Base-by-base conservation (phyloP, 1,140 invertebrate genomes). In the Neodiprion virginianus region DNA sequence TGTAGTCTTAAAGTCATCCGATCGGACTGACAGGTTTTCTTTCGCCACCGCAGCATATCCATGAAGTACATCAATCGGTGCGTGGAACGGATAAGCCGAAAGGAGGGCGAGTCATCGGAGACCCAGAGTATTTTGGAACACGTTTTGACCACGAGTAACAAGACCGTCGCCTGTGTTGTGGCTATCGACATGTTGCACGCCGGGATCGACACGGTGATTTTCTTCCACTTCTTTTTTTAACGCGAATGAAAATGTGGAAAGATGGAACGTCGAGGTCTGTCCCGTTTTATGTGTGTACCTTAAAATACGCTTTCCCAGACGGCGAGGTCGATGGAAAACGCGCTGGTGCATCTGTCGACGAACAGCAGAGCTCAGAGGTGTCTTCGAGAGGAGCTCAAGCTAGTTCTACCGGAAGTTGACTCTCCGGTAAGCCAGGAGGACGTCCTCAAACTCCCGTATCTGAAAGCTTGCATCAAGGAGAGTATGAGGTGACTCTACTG, bases 101-200 rank as follows among this genome's bases (percentile, higher is more conserved):
- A 75, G 69, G 9, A 72, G 21, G 70, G 73, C 48, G 72, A 75
- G 8, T 79, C 79, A 10, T 78, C 80, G 28, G 65, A 83, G 10
- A 82, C 89, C 21, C 80, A 82, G 50, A 90, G 89, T 80, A 86
- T 93, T 69, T 80, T 93, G 28, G 89, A 92, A 76, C 91, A 89
- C 78, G 77, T 90, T 67, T 82, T 90, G 9, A 88, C 81, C 78
- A 89, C 90, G 17, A 88, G 90, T 78, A 87, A 89, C 77, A 78
- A 86, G 87, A 82, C 86, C 88, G 48, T 92, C 92, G 1, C 79
- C 89, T 17, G 88, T 91, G 3, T 90, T 1, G 93, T 95, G 91
- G 91, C 92, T 5, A 88, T 91, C 74, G 94, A 96, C 82, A 93
- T 94, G 90, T 75, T 96, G 28, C 89, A 94, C 72, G 94, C 93